phyloP scores from a whole-genome alignment of 2,888 invertebrate species.

The Gandaritis pyraliata region DNA sequence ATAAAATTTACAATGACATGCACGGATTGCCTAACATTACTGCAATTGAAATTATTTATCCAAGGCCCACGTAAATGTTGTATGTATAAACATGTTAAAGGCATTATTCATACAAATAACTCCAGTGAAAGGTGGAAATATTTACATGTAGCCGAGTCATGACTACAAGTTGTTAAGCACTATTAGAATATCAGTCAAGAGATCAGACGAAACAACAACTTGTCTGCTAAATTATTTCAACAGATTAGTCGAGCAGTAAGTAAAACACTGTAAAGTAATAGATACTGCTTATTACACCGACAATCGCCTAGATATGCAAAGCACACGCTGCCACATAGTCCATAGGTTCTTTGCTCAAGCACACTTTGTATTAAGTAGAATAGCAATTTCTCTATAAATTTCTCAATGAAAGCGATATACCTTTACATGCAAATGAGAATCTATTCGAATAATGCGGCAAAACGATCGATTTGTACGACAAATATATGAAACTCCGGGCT shows the following conservation, averaged over 20 bases:
- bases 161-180: constrained; percentile 26
- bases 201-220: constrained; percentile 34
- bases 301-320: constrained; percentile 37
- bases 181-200: constrained; percentile 33
- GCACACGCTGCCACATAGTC: constrained; percentile 27
- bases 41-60: constrained; percentile 3
- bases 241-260: constrained; percentile 31
- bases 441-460: constrained; percentile 59
- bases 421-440: constrained; percentile 63
- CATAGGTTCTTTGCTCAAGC: constrained; percentile 35
- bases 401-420: constrained; percentile 60
- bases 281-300: constrained; percentile 27
- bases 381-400: constrained; percentile 55
- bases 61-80: background rate
- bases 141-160: constrained; percentile 24
- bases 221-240: constrained; percentile 38
- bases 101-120: constrained; percentile 24
- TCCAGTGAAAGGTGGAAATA: constrained; percentile 34
- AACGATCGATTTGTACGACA: constrained; percentile 73
- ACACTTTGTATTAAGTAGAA: constrained; percentile 57
- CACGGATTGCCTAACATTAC: constrained; percentile 4
- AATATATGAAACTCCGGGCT: constrained; percentile 72
- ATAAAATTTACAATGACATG: constrained; percentile 5
- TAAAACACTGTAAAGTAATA: constrained; percentile 31
- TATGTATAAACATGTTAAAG: constrained; percentile 1